Conservation (phyloP, 2,113 vertebrate species). For the Dromas ardeola region DNA sequence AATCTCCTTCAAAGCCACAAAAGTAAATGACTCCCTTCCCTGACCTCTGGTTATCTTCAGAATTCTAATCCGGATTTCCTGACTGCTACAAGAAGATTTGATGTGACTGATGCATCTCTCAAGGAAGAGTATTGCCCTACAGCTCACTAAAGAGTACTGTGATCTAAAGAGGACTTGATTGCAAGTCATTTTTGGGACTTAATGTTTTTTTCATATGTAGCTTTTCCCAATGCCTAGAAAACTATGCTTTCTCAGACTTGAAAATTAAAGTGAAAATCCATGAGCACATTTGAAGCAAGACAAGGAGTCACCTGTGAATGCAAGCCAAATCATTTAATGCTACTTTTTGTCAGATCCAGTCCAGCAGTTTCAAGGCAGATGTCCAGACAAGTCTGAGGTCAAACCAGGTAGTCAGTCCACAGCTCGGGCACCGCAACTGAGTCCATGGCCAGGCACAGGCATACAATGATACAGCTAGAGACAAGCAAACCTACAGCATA, state of each 20-base stretch:
- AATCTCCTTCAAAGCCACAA: not conserved
- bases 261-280: not conserved
- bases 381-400: not conserved
- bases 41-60: not conserved
- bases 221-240: not conserved
- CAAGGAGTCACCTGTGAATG: not conserved
- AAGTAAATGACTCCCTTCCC: not conserved
- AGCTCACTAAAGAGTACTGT: not conserved
- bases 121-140: not conserved
- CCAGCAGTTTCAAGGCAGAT: not conserved
- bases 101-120: not conserved
- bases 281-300: not conserved
- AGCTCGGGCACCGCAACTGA: rapidly evolving
- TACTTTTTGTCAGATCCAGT: not conserved
- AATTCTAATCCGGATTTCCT: not conserved
- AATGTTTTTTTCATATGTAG: not conserved
- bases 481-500: not conserved
- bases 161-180: not conserved
- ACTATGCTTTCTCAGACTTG: not conserved
- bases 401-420: not conserved
- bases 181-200: not conserved
- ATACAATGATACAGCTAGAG: not conserved
- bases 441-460: not conserved
- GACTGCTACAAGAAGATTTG: not conserved
- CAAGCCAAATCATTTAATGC: not conserved